Evolutionary conservation across 2,888 invertebrate genomes (phyloP).

Genomic region (Suillia variegata): DNA sequence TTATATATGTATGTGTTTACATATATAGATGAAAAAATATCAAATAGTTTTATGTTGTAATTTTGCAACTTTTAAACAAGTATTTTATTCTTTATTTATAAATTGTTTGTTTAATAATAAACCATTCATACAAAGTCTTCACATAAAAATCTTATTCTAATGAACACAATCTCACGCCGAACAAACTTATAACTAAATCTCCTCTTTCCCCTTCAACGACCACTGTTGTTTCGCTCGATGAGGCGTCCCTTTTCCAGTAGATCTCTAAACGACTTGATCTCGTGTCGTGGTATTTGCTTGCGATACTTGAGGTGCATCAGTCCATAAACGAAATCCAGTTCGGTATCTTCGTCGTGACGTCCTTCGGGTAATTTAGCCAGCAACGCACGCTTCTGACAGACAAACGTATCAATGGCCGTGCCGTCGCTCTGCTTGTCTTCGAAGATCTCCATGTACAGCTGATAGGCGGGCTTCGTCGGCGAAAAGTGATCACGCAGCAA

Average conservation of each 20-base stretch:
- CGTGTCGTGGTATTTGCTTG: conserved; percentile 47
- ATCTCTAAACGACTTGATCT: conserved; percentile 48
- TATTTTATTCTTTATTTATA: no score
- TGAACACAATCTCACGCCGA: no score
- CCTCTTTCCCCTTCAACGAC: no score
- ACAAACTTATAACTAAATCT: no score
- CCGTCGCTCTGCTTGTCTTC: conserved; percentile 37
- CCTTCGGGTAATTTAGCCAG: conserved; percentile 53
- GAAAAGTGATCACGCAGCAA: conserved; percentile 50
- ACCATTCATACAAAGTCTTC: no score
- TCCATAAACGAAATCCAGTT: conserved; percentile 54
- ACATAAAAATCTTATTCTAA: no score
- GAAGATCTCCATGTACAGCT: conserved; percentile 54
- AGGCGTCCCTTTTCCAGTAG: conserved; percentile 49
- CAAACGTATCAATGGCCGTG: conserved; percentile 46
- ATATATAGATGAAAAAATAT: no score
- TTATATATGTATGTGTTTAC: no score
- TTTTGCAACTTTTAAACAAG: no score
- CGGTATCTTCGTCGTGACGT: conserved; percentile 52
- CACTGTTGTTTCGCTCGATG: no score
- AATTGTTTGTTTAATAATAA: no score
- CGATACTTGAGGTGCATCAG: conserved; percentile 47
- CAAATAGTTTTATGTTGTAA: no score
- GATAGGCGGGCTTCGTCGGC: conserved; percentile 54
- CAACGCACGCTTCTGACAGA: conserved; percentile 53